Evolutionary conservation across 2,113 vertebrate species (phyloP).

Genomic region (Willisornis vidua): DNA sequence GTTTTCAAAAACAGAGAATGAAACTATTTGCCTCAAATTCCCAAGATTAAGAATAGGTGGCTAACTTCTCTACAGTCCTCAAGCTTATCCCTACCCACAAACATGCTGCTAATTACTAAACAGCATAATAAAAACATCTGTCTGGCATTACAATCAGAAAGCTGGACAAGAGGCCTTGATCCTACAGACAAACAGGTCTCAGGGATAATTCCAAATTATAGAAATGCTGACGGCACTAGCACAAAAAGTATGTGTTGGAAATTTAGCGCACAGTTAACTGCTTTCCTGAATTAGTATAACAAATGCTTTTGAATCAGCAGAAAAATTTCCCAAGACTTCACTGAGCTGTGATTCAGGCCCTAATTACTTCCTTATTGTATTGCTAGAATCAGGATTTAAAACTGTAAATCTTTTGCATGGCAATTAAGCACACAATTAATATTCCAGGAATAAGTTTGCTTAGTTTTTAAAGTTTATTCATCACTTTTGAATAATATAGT

Average conservation of each 20-base stretch:
- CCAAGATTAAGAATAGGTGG: background rate
- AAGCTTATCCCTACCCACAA: background rate
- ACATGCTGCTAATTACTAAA: background rate
- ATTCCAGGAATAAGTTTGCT: background rate
- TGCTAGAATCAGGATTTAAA: conserved; percentile 1
- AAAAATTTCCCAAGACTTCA: background rate
- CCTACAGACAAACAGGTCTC: background rate
- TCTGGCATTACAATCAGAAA: background rate
- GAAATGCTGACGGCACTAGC: background rate
- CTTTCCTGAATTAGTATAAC: conserved; percentile 11
- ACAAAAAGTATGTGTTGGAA: background rate
- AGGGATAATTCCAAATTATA: background rate
- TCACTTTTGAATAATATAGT: background rate
- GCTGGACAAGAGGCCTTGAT: background rate
- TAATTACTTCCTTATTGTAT: conserved; percentile 27
- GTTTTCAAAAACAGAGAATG: background rate
- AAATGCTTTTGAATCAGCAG: conserved; percentile 5
- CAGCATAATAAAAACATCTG: background rate
- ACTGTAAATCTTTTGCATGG: background rate
- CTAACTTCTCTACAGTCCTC: background rate
- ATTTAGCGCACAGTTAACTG: background rate
- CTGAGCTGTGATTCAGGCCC: background rate
- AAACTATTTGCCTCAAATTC: background rate
- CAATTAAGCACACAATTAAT: background rate
- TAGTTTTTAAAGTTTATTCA: background rate